Evolutionary conservation across 2,113 vertebrate species (phyloP).

Genomic region (Myotis yumanensis): DNA sequence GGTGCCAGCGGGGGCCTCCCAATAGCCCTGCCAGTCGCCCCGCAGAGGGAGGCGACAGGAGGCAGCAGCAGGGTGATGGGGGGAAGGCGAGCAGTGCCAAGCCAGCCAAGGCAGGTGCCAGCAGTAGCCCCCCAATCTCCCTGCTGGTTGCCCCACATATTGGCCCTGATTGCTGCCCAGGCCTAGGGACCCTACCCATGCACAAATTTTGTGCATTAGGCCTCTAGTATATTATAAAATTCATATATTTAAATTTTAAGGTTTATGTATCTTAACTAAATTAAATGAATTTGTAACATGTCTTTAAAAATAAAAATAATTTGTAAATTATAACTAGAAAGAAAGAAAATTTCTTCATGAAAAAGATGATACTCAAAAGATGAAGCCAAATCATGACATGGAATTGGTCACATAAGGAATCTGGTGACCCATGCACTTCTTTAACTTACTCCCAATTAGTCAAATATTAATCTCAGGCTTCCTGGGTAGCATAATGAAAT

Average conservation of each 20-base stretch:
- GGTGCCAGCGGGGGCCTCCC: no score
- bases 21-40: no score
- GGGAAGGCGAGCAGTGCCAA: no score
- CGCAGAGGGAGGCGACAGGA: no score
- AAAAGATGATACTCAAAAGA: background rate
- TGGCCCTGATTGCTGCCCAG: no score
- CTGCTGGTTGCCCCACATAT: no score
- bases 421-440: background rate
- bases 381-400: background rate
- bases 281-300: background rate
- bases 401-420: background rate
- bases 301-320: background rate
- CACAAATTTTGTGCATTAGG: no score
- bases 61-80: no score
- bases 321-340: background rate
- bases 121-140: no score
- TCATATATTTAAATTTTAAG: background rate
- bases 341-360: background rate
- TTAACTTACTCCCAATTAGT: background rate
- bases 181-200: no score
- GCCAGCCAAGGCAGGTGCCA: no score
- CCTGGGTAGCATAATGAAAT: background rate
- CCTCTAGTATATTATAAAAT: background rate
- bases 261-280: background rate
- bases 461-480: background rate